These are phyloP conservation scores for Eupithecia subfuscata DNA, from an alignment of 2,888 invertebrate species.

Conservation along the genomic window DNA sequence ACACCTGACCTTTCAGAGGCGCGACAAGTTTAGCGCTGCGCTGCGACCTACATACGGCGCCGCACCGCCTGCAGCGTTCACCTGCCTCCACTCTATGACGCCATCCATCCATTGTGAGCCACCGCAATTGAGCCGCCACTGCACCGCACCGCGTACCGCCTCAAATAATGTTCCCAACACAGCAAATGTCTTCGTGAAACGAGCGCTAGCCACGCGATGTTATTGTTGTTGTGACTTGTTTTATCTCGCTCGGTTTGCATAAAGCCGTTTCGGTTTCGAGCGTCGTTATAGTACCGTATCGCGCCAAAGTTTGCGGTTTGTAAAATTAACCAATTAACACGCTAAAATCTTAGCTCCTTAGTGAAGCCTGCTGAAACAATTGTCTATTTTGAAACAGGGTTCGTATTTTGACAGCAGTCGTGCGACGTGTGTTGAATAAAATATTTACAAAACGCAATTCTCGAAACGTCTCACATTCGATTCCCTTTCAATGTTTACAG, in stretches of 20 bases:
- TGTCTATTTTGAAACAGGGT: slow-evolving; percentile 33
- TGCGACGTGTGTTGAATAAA: slow-evolving; percentile 31
- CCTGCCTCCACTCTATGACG: slow-evolving; percentile 44
- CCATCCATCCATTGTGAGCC: slow-evolving; percentile 65
- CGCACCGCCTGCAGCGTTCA: slow-evolving; percentile 50
- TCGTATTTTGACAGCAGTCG: slow-evolving; percentile 33
- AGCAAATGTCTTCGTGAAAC: slow-evolving; percentile 70
- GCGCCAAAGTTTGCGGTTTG: slow-evolving; percentile 57
- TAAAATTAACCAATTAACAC: slow-evolving; percentile 58
- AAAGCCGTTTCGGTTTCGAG: slow-evolving; percentile 59
- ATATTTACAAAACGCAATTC: slow-evolving; percentile 9
- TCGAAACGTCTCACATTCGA: slow-evolving; percentile 12
- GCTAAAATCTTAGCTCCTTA: slow-evolving; percentile 46
- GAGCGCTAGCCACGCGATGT: slow-evolving; percentile 63
- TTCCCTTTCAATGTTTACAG: slow-evolving; percentile 24
- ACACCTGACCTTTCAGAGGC: slow-evolving; percentile 82
- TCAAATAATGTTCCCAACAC: slow-evolving; percentile 64
- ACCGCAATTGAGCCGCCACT: slow-evolving; percentile 70
- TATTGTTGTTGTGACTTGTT: slow-evolving; percentile 71
- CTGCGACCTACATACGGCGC: slow-evolving; percentile 77
- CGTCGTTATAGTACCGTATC: slow-evolving; percentile 59
- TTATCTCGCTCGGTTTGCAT: slow-evolving; percentile 58
- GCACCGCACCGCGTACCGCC: slow-evolving; percentile 55
- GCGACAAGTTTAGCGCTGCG: slow-evolving; percentile 80
- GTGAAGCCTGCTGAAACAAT: slow-evolving; percentile 31